Base-by-base conservation (phyloP, 2,797 vertebrate genomes). In the Lagocephalus sceleratus region DNA sequence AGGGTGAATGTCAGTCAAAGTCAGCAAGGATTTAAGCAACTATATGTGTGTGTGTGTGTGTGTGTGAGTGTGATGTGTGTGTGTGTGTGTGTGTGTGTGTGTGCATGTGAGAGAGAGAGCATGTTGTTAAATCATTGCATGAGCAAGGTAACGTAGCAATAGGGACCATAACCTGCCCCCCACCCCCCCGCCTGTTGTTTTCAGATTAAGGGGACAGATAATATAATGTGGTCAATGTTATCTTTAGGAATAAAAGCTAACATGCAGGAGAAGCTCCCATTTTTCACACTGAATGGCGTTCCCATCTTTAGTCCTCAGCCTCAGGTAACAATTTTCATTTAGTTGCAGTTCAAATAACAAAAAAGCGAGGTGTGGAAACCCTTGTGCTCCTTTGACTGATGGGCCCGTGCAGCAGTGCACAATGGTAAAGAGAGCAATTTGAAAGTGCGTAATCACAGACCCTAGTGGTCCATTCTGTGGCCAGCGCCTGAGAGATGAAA, bases 381-480 rank as follows among this genome's bases (percentile, higher is more conserved):
- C 15, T 8, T 23, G 50, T 54, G 69, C 42, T 63, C 49, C 65
- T 66, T 59, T 64, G 75, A 84, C 51, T 64, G 70, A 82, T 75
- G 53, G 47, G 38, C 43, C 40, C 12, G 23, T 65, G 66, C 55
- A 58, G 56, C 46, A 23, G 23, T 25, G 57, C 61, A 77, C 73
- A 85, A 76, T 68, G 32, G 49, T 63, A 55, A 49, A 47, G 29
- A 49, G 63, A 45, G 61, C 29, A 68, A 76, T 83, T 74, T 79
- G 74, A 81, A 81, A 74, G 67, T 41, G 57, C 66, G 71, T 74
- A 83, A 80, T 87, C 66, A 80, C 12, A 29, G 42, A 67, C 60
- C 68, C 60, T 56, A 56, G 47, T 70, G 74, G 70, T 78, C 75
- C 47, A 29, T 75, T 84, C 63, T 61, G 52, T 47, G 47, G 52